Conservation (phyloP, 2,888 invertebrate species). For the Tolmerus cingulatus region DNA sequence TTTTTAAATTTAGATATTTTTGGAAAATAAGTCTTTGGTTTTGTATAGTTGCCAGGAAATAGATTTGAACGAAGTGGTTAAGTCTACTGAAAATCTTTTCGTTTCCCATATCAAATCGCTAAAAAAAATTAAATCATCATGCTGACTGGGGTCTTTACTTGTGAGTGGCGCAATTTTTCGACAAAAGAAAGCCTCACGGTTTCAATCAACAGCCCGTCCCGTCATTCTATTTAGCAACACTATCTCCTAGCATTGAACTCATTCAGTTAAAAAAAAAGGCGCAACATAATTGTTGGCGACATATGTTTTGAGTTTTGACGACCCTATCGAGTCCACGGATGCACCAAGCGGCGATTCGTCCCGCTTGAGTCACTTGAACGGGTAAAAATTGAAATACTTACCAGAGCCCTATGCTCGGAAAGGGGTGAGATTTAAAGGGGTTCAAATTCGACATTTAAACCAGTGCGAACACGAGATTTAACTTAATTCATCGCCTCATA, state of each 20-base stretch:
- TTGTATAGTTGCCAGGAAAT: neutral
- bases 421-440: slow-evolving; percentile 44
- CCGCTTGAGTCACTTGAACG: slow-evolving; percentile 47
- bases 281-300: slow-evolving; percentile 37
- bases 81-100: neutral
- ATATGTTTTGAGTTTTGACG: slow-evolving; percentile 45
- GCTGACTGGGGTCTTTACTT: neutral
- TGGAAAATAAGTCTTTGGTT: neutral
- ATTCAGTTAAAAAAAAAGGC: slow-evolving; percentile 5
- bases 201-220: slow-evolving; percentile 43
- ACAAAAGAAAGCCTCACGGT: slow-evolving; percentile 7
- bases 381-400: slow-evolving; percentile 44
- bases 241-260: slow-evolving; percentile 15
- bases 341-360: slow-evolving; percentile 45
- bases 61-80: neutral
- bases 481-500: slow-evolving; percentile 43
- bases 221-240: slow-evolving; percentile 12
- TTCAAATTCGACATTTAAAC: slow-evolving; percentile 35
- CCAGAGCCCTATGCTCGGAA: neutral
- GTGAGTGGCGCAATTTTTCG: neutral
- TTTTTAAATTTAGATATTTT: neutral
- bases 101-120: neutral
- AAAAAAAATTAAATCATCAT: slow-evolving; percentile 43
- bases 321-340: neutral
- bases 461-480: slow-evolving; percentile 44